Base-by-base conservation (phyloP, 2,113 vertebrate genomes). In the Dromas ardeola region DNA sequence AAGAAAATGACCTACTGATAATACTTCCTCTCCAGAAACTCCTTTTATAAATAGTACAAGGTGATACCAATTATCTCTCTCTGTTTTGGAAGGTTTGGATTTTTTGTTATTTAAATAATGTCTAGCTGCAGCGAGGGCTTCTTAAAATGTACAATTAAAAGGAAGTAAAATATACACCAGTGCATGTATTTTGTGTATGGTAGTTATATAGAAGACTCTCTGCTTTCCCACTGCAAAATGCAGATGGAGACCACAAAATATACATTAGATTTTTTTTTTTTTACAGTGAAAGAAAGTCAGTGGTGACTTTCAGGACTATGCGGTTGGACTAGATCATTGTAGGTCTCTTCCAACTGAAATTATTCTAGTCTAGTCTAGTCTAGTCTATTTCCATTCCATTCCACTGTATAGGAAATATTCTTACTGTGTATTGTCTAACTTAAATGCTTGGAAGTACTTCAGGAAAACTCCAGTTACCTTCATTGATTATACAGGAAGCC, bases 171-270 rank as follows among this genome's bases (percentile, higher is more conserved):
- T 38, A 59, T 38, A 49, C 4, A 74, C 22, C 6, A n/a, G 10
- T n/a, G 34, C 15, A 58, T 81, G 21, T 3, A 40, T 81, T 79
- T 69, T 79, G 27, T 72, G 5, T 63, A 5, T 63, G 6, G 9
- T 40, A 26, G 19, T 77, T 86, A 25, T 42, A 49, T 8, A 90
- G 62, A 70, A 93, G 26, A 53, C 16, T 55, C 19, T 66, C 12
- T 81, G 34, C 86, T 78, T 70, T 93, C 13, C 52, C 50, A 71
- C 77, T 95, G 87, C 76, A 83, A 96, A 95, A 94, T n/a, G 15
- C 55, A 97, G 71, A 45, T 30, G 72, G 53, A 91, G 56, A 87
- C 50, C 34, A 69, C 34, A 96, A 95, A 95, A 82, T 20, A 86
- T 69, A 80, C 2, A 9, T n/a, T 19, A 72, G 34, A 45, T 23